Percentiles rank a stretch among this genome's conserved stretches.
phyloP scores from a whole-genome alignment of 1,140 invertebrate species.

The Apis florea region DNA sequence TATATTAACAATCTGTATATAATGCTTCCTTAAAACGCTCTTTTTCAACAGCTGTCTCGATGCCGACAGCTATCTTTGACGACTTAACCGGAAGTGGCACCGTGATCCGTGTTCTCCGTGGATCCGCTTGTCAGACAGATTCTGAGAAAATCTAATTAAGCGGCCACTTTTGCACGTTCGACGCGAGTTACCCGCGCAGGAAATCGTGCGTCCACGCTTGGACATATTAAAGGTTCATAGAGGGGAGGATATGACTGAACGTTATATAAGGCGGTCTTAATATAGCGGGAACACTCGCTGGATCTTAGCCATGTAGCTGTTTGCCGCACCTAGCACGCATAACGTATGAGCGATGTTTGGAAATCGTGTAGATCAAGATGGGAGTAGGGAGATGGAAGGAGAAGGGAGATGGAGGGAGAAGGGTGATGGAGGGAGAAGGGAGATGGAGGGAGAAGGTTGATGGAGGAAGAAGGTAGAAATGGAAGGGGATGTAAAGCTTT shows the following conservation, averaged over 20 bases:
- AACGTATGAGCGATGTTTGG: slow-evolving; percentile 35
- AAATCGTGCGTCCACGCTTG: slow-evolving; percentile 25
- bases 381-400: too few relatives aligned
- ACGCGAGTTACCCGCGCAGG: slow-evolving; percentile 20
- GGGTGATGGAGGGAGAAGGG: too few relatives aligned
- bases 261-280: slow-evolving; percentile 69
- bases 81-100: slow-evolving; percentile 21
- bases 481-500: neutral
- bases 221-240: slow-evolving; percentile 62
- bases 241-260: slow-evolving; percentile 63
- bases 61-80: slow-evolving; percentile 13
- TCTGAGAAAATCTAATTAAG: slow-evolving; percentile 51
- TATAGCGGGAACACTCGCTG: slow-evolving; percentile 69
- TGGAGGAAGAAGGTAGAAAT: too few relatives aligned
- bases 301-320: slow-evolving; percentile 65
- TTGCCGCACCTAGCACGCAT: slow-evolving; percentile 2
- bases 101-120: neutral
- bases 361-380: neutral
- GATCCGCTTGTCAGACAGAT: neutral
- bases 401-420: too few relatives aligned
- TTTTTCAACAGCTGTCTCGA: slow-evolving; percentile 1
- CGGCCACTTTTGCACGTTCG: slow-evolving; percentile 3
- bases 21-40: too few relatives aligned
- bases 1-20: too few relatives aligned
- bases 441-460: too few relatives aligned